A percentile compares a stretch with the other conserved stretches of the same genome.
These are phyloP conservation scores for Lathronympha strigana DNA, from an alignment of 2,888 invertebrate genomes.

Conservation along the genomic window DNA sequence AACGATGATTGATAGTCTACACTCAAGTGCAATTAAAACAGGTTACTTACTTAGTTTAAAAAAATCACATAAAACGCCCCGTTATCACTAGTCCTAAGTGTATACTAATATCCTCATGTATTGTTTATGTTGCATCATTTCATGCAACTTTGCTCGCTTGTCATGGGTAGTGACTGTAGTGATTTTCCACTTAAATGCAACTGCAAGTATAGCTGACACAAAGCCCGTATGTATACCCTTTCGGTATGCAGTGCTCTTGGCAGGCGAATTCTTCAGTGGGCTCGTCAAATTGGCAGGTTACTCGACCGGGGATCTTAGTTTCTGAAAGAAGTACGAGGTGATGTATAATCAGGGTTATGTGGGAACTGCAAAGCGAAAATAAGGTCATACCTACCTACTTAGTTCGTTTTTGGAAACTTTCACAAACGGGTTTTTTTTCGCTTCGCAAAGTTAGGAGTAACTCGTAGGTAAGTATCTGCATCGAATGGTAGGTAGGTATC, in stretches of 20 bases:
- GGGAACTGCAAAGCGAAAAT: too few relatives aligned
- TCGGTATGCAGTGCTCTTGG: slow-evolving; percentile 69
- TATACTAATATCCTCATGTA: slow-evolving; percentile 3
- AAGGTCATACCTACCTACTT: too few relatives aligned
- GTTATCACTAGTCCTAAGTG: too few relatives aligned
- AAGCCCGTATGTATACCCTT: slow-evolving; percentile 73
- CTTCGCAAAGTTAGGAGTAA: too few relatives aligned
- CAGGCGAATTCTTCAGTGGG: slow-evolving; percentile 65
- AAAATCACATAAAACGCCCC: too few relatives aligned
- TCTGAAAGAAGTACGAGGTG: slow-evolving; percentile 36
- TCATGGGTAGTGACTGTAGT: slow-evolving; percentile 16
- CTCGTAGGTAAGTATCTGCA: too few relatives aligned
- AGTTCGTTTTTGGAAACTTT: too few relatives aligned
- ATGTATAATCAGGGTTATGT: too few relatives aligned
- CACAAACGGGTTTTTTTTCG: too few relatives aligned
- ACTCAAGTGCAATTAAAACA: too few relatives aligned
- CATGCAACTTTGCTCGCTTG: slow-evolving; percentile 10
- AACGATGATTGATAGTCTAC: slow-evolving; percentile 3
- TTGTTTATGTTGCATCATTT: slow-evolving; percentile 18
- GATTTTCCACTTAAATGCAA: slow-evolving; percentile 59
- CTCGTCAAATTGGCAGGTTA: slow-evolving; percentile 63
- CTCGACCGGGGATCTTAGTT: slow-evolving; percentile 50
- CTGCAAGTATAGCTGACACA: slow-evolving; percentile 70
- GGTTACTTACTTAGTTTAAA: too few relatives aligned
- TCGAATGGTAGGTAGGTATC: too few relatives aligned